Conservation (phyloP, 2,113 vertebrate species). For the Gallinago media region DNA sequence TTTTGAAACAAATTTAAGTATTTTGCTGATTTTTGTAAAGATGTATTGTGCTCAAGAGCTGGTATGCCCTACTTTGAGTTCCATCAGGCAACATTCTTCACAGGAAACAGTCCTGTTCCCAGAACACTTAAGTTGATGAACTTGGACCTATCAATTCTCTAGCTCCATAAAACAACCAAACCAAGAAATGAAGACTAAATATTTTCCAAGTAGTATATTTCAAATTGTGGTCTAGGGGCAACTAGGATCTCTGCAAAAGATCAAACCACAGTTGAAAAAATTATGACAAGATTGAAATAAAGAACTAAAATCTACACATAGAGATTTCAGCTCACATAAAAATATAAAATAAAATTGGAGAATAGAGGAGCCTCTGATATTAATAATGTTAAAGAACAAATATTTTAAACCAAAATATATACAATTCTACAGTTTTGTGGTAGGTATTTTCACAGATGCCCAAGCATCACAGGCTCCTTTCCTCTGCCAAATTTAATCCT, state of each 20-base stretch:
- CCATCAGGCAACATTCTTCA: neutral
- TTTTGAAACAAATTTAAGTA: neutral
- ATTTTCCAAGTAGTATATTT: constrained; percentile 25
- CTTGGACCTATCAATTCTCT: neutral
- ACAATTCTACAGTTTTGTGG: neutral
- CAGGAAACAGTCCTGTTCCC: neutral
- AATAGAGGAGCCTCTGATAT: neutral
- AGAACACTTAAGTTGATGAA: neutral
- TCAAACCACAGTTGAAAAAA: neutral
- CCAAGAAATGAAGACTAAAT: neutral
- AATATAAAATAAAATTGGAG: neutral
- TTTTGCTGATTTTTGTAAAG: neutral
- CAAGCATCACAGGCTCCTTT: neutral
- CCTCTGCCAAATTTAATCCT: neutral
- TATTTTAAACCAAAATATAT: neutral
- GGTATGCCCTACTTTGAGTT: neutral
- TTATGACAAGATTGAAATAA: neutral
- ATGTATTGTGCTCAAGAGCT: neutral
- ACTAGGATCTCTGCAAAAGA: neutral
- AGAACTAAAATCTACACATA: neutral
- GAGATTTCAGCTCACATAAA: neutral
- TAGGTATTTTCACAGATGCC: neutral
- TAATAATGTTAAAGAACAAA: neutral
- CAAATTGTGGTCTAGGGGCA: neutral
- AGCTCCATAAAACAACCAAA: neutral